Evolutionary conservation across 2,113 vertebrate genomes (phyloP), one percentile per base, ranked within the genome.

Genomic region (Xenus cinereus): DNA sequence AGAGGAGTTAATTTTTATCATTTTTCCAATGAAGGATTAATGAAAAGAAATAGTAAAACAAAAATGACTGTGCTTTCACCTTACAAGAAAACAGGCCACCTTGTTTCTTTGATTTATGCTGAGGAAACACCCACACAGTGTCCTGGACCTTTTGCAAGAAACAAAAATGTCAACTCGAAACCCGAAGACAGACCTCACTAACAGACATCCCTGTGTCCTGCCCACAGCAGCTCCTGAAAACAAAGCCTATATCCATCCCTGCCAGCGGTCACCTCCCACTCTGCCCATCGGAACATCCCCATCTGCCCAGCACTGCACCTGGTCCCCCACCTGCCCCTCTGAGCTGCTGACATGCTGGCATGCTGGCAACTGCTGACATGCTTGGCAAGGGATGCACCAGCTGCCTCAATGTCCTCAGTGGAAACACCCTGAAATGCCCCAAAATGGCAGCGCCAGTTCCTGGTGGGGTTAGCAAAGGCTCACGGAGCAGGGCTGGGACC

Each of bases 321-420:
- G 43, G 53, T 14, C 14, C 9, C 6, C 15, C 20, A 50, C 6
- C 17, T 32, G 20, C 41, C 33, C 21, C 5, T 7, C 15, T 7
- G 2, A 72, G 9, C 3, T 10, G n/a, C n/a, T n/a, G n/a, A n/a
- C n/a, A n/a, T n/a, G n/a, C n/a, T n/a, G n/a, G n/a, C n/a, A n/a
- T n/a, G n/a, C n/a, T n/a, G n/a, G n/a, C n/a, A n/a, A 20, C 2
- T 1, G 2, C 26, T 14, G 20, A 28, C 18, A 3, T 0, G 1
- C 19, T 14, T 53, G 37, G 27, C 30, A 59, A 53, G 14, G 14
- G 32, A 26, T 19, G 14, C 15, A 48, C 3, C 26, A 63, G 4
- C 5, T 4, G 11, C 6, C 10, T 51, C 10, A 7, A 4, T 1
- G 2, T 12, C 21, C 39, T 43, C 35, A 9, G 1, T 54, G 15